A percentile compares a stretch with the other conserved stretches of the same genome.
Evolutionary conservation across 2,888 invertebrate species (phyloP).

Genomic region (Ommatoiulus sabulosus): DNA sequence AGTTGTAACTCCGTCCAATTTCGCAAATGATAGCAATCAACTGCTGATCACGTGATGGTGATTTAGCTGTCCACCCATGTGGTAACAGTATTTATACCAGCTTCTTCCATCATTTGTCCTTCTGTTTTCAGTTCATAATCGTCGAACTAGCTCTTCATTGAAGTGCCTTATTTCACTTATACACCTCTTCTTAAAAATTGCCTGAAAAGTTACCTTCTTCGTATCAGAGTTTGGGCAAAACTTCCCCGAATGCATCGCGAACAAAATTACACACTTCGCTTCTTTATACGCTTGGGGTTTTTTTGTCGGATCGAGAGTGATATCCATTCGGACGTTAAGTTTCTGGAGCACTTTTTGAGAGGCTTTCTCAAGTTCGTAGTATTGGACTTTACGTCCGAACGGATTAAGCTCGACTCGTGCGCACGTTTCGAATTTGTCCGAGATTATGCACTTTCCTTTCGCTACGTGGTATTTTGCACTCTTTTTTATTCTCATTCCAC

Average conservation of each 20-base stretch:
- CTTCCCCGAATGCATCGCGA: too few species aligned
- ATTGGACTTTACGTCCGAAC: not conserved
- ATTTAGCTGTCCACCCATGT: too few species aligned
- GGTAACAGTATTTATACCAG: too few species aligned
- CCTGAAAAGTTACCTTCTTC: not conserved
- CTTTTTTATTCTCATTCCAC: not conserved
- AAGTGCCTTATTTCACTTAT: not conserved
- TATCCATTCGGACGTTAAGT: not conserved
- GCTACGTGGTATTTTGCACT: not conserved
- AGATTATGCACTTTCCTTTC: conserved; percentile 5
- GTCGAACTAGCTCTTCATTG: not conserved
- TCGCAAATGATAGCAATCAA: too few species aligned
- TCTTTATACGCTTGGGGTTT: not conserved
- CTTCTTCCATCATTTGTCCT: too few species aligned
- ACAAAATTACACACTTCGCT: not conserved
- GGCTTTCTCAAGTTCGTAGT: too few species aligned
- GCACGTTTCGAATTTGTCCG: not conserved
- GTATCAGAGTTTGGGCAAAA: not conserved
- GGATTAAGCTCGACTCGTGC: not conserved
- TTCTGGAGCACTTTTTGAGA: not conserved
- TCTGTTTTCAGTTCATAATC: too few species aligned
- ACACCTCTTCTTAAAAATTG: not conserved
- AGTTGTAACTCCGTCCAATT: too few species aligned
- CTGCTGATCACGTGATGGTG: too few species aligned
- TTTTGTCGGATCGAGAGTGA: not conserved